Evolutionary conservation across 2,888 invertebrate species (phyloP), one percentile per base, ranked within the genome.

Genomic region (Alloscopus bannaensis): DNA sequence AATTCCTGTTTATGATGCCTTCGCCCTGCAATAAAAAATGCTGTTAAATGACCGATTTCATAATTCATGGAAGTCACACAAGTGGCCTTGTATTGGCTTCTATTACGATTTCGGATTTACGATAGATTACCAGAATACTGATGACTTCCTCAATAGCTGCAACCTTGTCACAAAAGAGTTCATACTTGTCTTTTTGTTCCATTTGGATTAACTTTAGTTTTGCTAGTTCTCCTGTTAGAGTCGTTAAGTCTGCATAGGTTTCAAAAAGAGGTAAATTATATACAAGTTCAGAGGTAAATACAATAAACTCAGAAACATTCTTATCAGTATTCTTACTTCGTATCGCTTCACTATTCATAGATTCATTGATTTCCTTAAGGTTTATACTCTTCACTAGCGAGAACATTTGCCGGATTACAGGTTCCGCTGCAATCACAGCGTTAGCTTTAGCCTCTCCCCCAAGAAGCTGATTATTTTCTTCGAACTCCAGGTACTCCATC

Each of bases 351-450:
- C 84, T 85, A 42, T 85, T 86, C 70, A 85, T 81, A 0, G 85
- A 82, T 59, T 84, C 83, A 60, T 83, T 80, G 22, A 85, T 64
- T 40, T 83, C 66, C 18, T 82, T 72, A 4, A 86, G 31, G 45
- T 83, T 84, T 31, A 85, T 83, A 50, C 64, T 81, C 45, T 84
- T 85, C 36, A 84, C 73, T 16, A 85, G 24, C 1, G 80, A 68
- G 68, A 85, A 83, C 84, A 84, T 85, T 78, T 84, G 83, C n/a
- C 85, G 83, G 50, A 86, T 85, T n/a, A 85, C 76, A 2, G 85
- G 85, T 66, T 86, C 86, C 4, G 86, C 86, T 6, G 84, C 84
- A n/a, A 86, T 68, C 4, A 86, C 82, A 3, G 84, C 86, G 70
- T 84, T 86, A 3, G 83, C 84, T 69, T 86, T 86, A 1, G 84